Evolutionary conservation across 2,797 vertebrate genomes (phyloP).

Genomic region (Danio kyathit): DNA sequence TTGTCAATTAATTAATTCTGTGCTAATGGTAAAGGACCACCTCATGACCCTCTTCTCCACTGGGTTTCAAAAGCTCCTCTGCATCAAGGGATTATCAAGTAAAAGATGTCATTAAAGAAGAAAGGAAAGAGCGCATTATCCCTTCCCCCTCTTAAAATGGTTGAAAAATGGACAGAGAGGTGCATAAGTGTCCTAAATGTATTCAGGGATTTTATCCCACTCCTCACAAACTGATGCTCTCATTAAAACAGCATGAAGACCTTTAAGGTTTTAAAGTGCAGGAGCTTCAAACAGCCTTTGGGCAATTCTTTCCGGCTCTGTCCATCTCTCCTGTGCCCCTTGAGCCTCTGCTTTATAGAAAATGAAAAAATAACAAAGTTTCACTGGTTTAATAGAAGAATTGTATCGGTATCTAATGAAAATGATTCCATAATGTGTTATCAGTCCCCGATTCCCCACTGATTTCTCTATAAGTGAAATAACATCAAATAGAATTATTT

Average conservation of each 20-base stretch:
- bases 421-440: conserved; percentile 10
- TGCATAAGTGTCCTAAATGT: conserved; percentile 24
- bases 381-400: conserved; percentile 5
- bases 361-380: conserved; percentile 43
- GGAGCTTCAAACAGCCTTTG: conserved; percentile 34
- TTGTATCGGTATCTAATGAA: conserved; percentile 8
- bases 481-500: background rate
- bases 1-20: conserved; percentile 46
- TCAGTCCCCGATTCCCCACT: background rate
- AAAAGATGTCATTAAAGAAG: conserved; percentile 58
- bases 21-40: conserved; percentile 54
- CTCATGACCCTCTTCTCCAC: conserved; percentile 19
- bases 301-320: conserved; percentile 39
- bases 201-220: conserved; percentile 43
- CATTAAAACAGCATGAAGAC: conserved; percentile 52
- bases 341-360: conserved; percentile 4
- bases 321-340: background rate
- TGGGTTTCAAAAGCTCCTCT: conserved; percentile 44
- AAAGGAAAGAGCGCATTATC: conserved; percentile 49
- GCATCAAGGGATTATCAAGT: conserved; percentile 60
- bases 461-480: conserved; percentile 2
- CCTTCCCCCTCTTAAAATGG: conserved; percentile 18
- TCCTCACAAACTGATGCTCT: conserved; percentile 44
- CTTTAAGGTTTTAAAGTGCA: conserved; percentile 48
- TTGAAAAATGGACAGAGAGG: conserved; percentile 29